These are phyloP conservation scores for Bungarus multicinctus DNA, from an alignment of 2,113 vertebrate genomes.

Conservation along the genomic window DNA sequence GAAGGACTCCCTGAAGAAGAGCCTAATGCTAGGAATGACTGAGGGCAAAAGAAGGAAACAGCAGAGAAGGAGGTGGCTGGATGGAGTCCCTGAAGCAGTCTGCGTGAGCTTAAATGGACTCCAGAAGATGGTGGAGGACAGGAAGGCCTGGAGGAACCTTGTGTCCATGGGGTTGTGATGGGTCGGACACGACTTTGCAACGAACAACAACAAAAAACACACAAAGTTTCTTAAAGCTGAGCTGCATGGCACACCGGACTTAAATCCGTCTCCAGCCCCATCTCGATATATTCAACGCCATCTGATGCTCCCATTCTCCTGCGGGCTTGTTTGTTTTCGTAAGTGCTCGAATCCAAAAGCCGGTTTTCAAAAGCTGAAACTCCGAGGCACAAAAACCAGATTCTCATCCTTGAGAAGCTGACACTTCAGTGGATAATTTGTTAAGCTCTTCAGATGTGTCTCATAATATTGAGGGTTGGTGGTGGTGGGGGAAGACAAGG, in stretches of 20 bases:
- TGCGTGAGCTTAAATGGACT: too few relatives aligned
- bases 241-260: slow-evolving; percentile 18
- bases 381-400: slow-evolving; percentile 59
- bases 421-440: slow-evolving; percentile 68
- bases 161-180: too few relatives aligned
- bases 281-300: slow-evolving; percentile 52
- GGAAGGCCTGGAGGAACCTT: too few relatives aligned
- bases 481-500: slow-evolving; percentile 37
- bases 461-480: slow-evolving; percentile 51
- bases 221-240: slow-evolving; percentile 46
- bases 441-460: slow-evolving; percentile 55
- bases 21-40: too few relatives aligned
- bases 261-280: slow-evolving; percentile 27
- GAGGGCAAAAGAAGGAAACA: too few relatives aligned
- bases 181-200: too few relatives aligned
- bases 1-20: too few relatives aligned
- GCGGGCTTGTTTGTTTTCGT: slow-evolving; percentile 63
- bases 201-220: too few relatives aligned
- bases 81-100: too few relatives aligned
- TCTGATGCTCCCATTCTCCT: slow-evolving; percentile 39
- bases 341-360: slow-evolving; percentile 40
- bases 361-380: slow-evolving; percentile 57
- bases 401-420: slow-evolving; percentile 65
- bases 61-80: too few relatives aligned
- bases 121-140: too few relatives aligned